Conservation (phyloP, 2,113 vertebrate species). For the Leuciscus idus region DNA sequence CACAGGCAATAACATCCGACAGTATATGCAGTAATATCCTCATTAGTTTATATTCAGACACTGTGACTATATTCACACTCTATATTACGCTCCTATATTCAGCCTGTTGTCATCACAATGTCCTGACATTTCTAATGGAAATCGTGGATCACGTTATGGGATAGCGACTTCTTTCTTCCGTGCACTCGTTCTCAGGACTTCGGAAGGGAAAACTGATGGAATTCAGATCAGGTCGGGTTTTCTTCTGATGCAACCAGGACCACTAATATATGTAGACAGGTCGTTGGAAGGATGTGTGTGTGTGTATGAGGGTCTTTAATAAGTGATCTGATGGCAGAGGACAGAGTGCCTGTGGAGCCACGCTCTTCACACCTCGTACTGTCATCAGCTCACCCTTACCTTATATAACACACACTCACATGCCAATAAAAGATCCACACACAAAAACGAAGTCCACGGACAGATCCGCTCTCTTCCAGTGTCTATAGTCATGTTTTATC, state of each 20-base stretch:
- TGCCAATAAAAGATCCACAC: not conserved
- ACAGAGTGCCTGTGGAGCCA: slow-evolving; percentile 33
- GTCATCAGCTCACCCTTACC: slow-evolving; percentile 33
- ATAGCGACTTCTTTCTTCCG: slow-evolving; percentile 45
- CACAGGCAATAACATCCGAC: slow-evolving; percentile 55
- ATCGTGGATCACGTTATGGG: slow-evolving; percentile 50
- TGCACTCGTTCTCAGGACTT: slow-evolving; percentile 16
- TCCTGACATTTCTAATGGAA: slow-evolving; percentile 60
- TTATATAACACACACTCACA: slow-evolving; percentile 39
- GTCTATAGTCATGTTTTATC: not conserved
- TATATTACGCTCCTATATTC: slow-evolving; percentile 67
- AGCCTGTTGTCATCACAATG: slow-evolving; percentile 63
- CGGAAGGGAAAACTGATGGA: slow-evolving; percentile 10
- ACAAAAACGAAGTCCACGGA: not conserved
- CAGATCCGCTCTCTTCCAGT: not conserved
- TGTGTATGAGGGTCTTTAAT: slow-evolving; percentile 32
- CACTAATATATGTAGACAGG: slow-evolving; percentile 37
- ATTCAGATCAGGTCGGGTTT: slow-evolving; percentile 13
- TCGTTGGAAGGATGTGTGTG: slow-evolving; percentile 2
- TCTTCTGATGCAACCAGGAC: not conserved
- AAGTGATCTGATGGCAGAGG: slow-evolving; percentile 44
- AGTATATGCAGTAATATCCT: slow-evolving; percentile 52
- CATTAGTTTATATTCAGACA: slow-evolving; percentile 68
- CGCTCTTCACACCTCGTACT: slow-evolving; percentile 41
- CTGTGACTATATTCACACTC: slow-evolving; percentile 54